Percentiles rank a stretch among this genome's conserved stretches.
These are phyloP conservation scores for Polymixis lichenea DNA, from an alignment of 2,888 invertebrate genomes.

Conservation along the genomic window DNA sequence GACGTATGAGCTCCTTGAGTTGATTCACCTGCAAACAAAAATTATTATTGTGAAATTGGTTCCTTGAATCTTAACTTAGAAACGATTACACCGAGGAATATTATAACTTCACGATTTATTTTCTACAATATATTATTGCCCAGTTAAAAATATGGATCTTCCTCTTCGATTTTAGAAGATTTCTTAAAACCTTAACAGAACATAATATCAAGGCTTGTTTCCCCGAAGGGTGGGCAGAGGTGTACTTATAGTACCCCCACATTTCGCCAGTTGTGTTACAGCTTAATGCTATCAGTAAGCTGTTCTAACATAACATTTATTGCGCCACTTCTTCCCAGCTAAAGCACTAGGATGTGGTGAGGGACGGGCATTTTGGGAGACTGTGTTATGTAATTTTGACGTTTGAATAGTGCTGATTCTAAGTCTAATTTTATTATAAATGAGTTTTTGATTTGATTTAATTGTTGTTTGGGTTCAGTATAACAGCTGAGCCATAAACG, in stretches of 20 bases:
- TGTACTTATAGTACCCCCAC: too few species aligned
- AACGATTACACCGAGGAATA: background rate
- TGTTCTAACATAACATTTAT: too few species aligned
- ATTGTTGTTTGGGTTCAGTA: background rate
- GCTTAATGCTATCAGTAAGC: too few species aligned
- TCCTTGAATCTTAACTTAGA: background rate
- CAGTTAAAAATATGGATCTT: background rate
- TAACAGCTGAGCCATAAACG: background rate
- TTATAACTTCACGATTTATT: background rate
- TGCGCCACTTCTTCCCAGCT: background rate
- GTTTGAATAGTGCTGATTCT: background rate
- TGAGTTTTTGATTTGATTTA: too few species aligned
- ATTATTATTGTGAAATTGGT: background rate
- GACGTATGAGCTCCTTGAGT: conserved; percentile 97
- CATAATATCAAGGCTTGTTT: too few species aligned
- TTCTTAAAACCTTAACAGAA: background rate
- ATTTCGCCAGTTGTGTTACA: too few species aligned
- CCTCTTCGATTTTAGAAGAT: background rate
- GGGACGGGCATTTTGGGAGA: background rate
- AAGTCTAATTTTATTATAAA: too few species aligned
- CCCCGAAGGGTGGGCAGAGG: too few species aligned
- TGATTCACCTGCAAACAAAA: conserved; percentile 92
- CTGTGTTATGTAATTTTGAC: conserved; percentile 1
- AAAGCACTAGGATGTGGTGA: background rate
- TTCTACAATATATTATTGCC: background rate